These are phyloP conservation scores for Plotosus lineatus DNA, from an alignment of 2,113 vertebrate species.

Conservation along the genomic window DNA sequence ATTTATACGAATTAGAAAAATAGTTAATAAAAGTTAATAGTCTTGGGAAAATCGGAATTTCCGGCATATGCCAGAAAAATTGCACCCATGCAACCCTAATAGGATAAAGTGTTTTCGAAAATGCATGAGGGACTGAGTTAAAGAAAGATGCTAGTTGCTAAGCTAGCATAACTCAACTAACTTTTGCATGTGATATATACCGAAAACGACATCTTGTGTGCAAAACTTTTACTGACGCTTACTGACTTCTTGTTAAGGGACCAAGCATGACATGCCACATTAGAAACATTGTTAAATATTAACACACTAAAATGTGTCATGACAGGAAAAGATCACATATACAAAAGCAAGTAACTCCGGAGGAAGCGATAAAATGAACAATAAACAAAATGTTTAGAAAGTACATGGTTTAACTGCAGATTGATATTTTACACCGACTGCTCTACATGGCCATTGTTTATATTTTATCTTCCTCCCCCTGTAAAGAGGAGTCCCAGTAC, in stretches of 20 bases:
- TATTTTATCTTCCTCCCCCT: conserved; percentile 15
- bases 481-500: conserved; percentile 48
- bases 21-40: too few relatives aligned
- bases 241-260: neutral
- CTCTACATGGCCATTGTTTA: conserved; percentile 7
- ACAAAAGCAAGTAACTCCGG: neutral
- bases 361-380: neutral
- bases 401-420: conserved; percentile 29
- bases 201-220: neutral
- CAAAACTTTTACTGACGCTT: neutral
- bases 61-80: too few relatives aligned
- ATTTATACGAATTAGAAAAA: too few relatives aligned
- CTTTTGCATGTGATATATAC: neutral
- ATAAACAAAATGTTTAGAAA: conserved; percentile 46
- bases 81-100: too few relatives aligned
- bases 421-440: neutral
- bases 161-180: neutral
- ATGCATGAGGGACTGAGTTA: too few relatives aligned
- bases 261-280: neutral
- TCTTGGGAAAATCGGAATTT: too few relatives aligned
- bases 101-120: too few relatives aligned
- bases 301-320: neutral
- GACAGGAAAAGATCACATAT: neutral
- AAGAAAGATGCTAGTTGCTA: neutral
- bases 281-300: neutral